Base-by-base conservation (phyloP, 92 coral and sea anemone genomes). In the Virgularia gustaviana region DNA sequence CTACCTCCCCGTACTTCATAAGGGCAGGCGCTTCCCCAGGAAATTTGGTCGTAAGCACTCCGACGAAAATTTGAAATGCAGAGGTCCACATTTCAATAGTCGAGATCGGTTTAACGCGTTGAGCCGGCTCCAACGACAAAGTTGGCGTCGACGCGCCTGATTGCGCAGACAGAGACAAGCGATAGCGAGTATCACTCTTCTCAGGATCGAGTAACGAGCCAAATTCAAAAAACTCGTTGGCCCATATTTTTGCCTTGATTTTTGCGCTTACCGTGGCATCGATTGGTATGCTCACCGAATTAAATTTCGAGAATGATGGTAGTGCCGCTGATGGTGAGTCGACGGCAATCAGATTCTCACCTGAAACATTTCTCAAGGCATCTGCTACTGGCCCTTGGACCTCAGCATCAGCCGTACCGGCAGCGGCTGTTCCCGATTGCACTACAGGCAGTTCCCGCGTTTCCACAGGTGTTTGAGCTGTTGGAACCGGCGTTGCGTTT, bases 201-300 rank as follows among this genome's bases (percentile, higher is more conserved):
- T 32, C 34, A 25, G 66, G 36, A 28, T 16, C 39, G 2, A 77
- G 16, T 20, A 77, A 49, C 39, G 56, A 49, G 15, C 74, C 72
- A 42, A 78, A 72, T 15, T 83, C 78, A 39, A 71, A 16, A 64
- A 37, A 78, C 42, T 83, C 79, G 47, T 82, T 70, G 33, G 73
- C 73, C 79, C 80, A 83, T 12, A 83, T 83, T 41, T 83, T 83
- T 7, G 76, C 76, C 77, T 73, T 83, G 6, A 78, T 45, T 55
- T 78, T 78, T 23, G 64, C 33, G 29, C 49, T 34, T n/a, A 83
- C 80, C 57, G 65, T 28, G 10, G 84, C 74, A 20, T 72, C 88
- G 16, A 83, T 65, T 16, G 84, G 77, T 45, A 84, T 49, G 51
- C 76, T 57, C 34, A 42, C 43, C 19, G 65, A 65, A 15, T 53